phyloP scores from a whole-genome alignment of 2,113 vertebrate species.

The Callopanchax toddi region DNA sequence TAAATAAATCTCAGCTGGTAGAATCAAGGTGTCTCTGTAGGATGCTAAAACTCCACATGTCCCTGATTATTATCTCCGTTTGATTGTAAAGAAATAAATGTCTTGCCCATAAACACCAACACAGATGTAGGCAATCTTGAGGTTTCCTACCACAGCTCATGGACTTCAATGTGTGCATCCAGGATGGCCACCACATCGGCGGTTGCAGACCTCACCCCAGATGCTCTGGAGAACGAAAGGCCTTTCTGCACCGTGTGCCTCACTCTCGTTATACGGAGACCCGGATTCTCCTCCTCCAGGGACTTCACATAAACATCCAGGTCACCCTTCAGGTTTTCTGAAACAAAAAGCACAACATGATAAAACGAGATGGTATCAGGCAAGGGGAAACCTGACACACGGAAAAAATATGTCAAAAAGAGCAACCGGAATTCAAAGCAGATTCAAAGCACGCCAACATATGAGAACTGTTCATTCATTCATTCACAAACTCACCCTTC shows the following conservation, averaged over 20 bases:
- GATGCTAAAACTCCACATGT: too few relatives aligned
- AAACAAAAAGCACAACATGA: neutral
- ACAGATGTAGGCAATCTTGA: too few relatives aligned
- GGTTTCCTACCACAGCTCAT: slow-evolving; percentile 70
- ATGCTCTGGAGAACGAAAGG: slow-evolving; percentile 68
- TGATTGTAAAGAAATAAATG: too few relatives aligned
- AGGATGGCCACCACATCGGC: slow-evolving; percentile 83
- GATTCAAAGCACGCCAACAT: too few relatives aligned
- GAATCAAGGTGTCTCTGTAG: too few relatives aligned
- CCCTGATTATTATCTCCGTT: too few relatives aligned
- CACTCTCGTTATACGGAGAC: slow-evolving; percentile 49
- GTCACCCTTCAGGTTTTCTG: slow-evolving; percentile 67
- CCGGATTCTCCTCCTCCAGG: slow-evolving; percentile 54
- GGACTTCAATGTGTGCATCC: slow-evolving; percentile 84
- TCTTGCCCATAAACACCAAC: too few relatives aligned
- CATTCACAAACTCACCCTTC: too few relatives aligned
- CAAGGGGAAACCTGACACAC: too few relatives aligned
- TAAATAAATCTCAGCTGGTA: too few relatives aligned
- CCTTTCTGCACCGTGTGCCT: slow-evolving; percentile 72
- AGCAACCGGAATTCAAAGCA: neutral
- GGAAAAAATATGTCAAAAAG: neutral
- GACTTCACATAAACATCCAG: slow-evolving; percentile 53
- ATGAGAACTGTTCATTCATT: too few relatives aligned
- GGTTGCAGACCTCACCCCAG: slow-evolving; percentile 72
- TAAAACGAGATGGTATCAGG: too few relatives aligned